These are phyloP conservation scores for Oxytorus armatus DNA, from an alignment of 2,888 invertebrate genomes.

Conservation along the genomic window DNA sequence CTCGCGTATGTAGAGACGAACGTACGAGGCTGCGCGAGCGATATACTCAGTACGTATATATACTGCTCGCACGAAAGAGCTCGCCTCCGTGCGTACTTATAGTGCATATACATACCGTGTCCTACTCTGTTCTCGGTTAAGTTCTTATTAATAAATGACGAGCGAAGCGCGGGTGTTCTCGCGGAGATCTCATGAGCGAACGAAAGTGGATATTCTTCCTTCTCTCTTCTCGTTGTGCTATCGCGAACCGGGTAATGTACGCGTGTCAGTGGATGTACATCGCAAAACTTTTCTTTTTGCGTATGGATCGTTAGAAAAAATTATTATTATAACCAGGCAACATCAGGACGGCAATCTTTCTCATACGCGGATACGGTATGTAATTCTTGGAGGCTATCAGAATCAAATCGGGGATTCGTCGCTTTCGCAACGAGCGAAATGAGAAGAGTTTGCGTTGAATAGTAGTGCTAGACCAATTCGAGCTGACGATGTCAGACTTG, in stretches of 20 bases:
- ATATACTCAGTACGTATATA: slow-evolving; percentile 45
- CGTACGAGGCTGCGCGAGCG: slow-evolving; percentile 33
- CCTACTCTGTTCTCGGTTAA: slow-evolving; percentile 32
- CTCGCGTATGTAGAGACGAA: slow-evolving; percentile 41
- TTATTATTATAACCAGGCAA: background rate
- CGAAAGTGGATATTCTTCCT: background rate
- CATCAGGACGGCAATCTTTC: background rate
- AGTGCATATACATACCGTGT: slow-evolving; percentile 1
- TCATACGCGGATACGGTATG: slow-evolving; percentile 11
- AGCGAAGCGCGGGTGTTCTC: slow-evolving; percentile 35
- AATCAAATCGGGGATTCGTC: slow-evolving; percentile 54
- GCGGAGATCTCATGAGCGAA: slow-evolving; percentile 14
- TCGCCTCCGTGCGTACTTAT: slow-evolving; percentile 28
- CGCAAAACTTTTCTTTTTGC: no score
- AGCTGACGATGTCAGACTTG: slow-evolving; percentile 41
- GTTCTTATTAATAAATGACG: slow-evolving; percentile 53
- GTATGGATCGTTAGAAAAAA: no score
- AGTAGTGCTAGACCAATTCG: slow-evolving; percentile 18
- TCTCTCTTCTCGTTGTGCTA: background rate
- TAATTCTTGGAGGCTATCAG: background rate
- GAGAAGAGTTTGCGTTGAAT: slow-evolving; percentile 37
- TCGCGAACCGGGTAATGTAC: no score
- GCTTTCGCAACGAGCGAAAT: slow-evolving; percentile 40
- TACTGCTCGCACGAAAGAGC: slow-evolving; percentile 38
- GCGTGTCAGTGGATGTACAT: no score